Evolutionary conservation across 2,797 vertebrate species (phyloP), one percentile per base, ranked within the genome.

Genomic region (Mus caroli): DNA sequence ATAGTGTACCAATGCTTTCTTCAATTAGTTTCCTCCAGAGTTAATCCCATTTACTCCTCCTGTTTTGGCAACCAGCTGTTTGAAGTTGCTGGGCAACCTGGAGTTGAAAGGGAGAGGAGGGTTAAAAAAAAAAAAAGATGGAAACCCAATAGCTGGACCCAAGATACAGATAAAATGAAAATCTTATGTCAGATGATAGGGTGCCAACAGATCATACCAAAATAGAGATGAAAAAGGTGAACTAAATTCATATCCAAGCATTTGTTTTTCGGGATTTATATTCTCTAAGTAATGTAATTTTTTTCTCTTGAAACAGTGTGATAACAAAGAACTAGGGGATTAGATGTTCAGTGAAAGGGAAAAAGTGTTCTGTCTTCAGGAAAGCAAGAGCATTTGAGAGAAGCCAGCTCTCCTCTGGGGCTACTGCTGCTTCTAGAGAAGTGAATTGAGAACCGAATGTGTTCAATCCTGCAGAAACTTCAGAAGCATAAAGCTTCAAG

Each of bases 1-100:
- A 87, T 85, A 86, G 62, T 37, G 24, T 40, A 93, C 91, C 96
- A 94, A 96, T 96, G 94, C 91, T 96, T 96, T 79, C 92, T 97
- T 97, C 97, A 97, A 96, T 98, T 97, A 97, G 93, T 94, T 97
- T 95, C 95, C 96, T 92, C 97, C 92, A 88, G 96, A 96, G 97
- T 92, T 98, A 97, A 98, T 97, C 97, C 91, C 96, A 96, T 97
- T 97, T 97, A 82, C 92, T 96, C 95, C 97, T 92, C 92, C 91
- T 94, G 79, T 97, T 98, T 96, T 95, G 97, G 91, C 92, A 96
- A 87, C 97, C 96, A 96, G 97, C 97, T 97, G 96, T 97, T 97
- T 84, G 82, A 96, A 73, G 97, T 98, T 98, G 97, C 97, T 0
- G 1, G 83, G 97, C 96, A 97, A 98, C 97, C 91, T 64, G 52